Base-by-base conservation (phyloP, 2,888 invertebrate genomes). In the Hydrotaea cyrtoneurina region DNA sequence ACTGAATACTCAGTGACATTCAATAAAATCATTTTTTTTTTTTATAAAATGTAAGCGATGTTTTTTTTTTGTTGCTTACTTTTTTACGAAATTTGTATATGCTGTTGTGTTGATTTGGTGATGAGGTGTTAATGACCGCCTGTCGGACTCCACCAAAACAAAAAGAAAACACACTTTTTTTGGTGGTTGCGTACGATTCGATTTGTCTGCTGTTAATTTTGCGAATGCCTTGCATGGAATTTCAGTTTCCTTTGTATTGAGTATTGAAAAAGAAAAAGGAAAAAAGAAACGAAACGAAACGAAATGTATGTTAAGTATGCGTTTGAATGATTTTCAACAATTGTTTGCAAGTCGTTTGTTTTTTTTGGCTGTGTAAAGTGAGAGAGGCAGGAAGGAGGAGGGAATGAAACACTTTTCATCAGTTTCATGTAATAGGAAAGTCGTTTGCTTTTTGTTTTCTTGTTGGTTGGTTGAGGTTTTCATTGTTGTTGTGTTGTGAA, bases 401-500 rank as follows among this genome's bases (percentile, higher is more conserved):
- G 7, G n/a, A n/a, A n/a, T n/a, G n/a, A n/a, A n/a, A 36, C 7
- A 62, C 31, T 62, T 36, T 31, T 31, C 62, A 31, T 62, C 36
- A n/a, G 11, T 62, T 66, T 39, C 66, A 66, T 66, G 66, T 43
- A 39, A 66, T 43, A 66, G 17, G 66, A 66, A 66, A 66, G 66
- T 66, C 10, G 66, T 66, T 39, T 43, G 39, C 0, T 17, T 26
- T 39, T 39, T 13, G 13, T 17, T 53, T 53, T 10, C 10, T 39
- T 10, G 3, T 39, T 39, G 39, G 3, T 39, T 39, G 13, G 3
- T 39, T 39, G 39, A 7, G 39, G 13, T 39, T 39, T 39, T n/a
- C n/a, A n/a, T n/a, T n/a, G n/a, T n/a, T n/a, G n/a, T n/a, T n/a
- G n/a, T 39, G 39, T 39, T 39, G 39, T 39, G 11, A 8, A 39